These are phyloP conservation scores for Portunus trituberculatus DNA, from an alignment of 1,140 invertebrate species.

Conservation along the genomic window DNA sequence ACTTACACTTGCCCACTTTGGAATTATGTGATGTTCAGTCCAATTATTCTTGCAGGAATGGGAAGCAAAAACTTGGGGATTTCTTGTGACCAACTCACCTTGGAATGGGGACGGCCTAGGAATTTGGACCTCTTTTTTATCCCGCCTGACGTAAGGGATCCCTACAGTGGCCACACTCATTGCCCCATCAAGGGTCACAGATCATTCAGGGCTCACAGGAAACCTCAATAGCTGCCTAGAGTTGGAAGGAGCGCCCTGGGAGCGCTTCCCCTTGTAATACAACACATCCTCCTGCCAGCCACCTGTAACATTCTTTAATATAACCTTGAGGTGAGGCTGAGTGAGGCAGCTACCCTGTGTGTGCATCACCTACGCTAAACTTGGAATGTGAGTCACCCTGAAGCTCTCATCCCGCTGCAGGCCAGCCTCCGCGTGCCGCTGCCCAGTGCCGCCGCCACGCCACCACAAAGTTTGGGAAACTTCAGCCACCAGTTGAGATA, in stretches of 20 bases:
- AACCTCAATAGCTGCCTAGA: neutral
- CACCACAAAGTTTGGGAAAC: neutral
- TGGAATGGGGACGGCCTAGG: neutral
- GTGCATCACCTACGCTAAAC: constrained; percentile 70
- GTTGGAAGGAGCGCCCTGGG: neutral
- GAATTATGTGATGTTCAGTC: neutral
- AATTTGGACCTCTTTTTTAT: neutral
- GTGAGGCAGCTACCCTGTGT: constrained; percentile 37
- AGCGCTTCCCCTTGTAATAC: neutral
- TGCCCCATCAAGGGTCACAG: neutral
- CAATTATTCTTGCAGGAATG: neutral
- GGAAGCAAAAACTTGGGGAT: neutral
- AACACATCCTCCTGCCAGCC: constrained; percentile 17
- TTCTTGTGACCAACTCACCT: neutral
- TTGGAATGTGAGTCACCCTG: constrained; percentile 69
- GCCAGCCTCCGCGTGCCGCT: neutral
- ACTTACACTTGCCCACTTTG: neutral
- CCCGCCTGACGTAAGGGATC: neutral
- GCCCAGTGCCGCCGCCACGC: neutral
- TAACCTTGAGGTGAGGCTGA: constrained; percentile 26
- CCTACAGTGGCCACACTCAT: neutral
- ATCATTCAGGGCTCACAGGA: constrained; percentile 18
- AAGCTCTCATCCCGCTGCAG: constrained; percentile 35
- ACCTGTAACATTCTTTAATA: neutral
- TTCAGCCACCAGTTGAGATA: neutral